A percentile compares a stretch with the other conserved stretches of the same genome.
Evolutionary conservation across 1,140 invertebrate genomes (phyloP).

Genomic region (Apis mellifera): DNA sequence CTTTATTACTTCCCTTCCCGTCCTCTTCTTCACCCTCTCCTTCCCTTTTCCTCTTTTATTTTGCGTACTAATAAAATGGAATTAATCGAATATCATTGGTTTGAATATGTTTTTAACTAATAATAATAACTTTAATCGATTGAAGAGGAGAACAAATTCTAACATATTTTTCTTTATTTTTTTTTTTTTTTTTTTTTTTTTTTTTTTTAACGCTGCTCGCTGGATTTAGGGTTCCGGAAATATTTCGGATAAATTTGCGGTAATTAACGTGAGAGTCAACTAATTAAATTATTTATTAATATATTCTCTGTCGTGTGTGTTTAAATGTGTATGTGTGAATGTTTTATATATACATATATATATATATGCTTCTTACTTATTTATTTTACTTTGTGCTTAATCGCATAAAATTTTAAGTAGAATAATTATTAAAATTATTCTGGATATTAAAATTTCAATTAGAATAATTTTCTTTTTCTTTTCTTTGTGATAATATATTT

Average conservation of each 20-base stretch:
- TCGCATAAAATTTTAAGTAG: not conserved
- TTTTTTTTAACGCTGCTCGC: conserved; percentile 61
- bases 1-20: not conserved
- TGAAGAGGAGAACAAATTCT: not conserved
- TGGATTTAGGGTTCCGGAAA: conserved; percentile 73
- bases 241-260: conserved; percentile 78
- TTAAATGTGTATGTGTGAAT: not conserved
- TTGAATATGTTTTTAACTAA: conserved; percentile 1
- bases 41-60: not conserved
- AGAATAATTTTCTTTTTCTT: not conserved
- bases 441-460: not conserved
- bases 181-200: conserved; percentile 18
- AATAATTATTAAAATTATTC: no score
- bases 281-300: conserved; percentile 50
- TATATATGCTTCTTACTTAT: conserved; percentile 9
- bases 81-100: conserved; percentile 26
- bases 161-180: conserved; percentile 56
- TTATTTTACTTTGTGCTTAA: conserved; percentile 18
- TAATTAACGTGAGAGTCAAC: conserved; percentile 72
- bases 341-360: not conserved
- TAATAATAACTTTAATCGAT: conserved; percentile 9
- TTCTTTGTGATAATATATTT: not conserved
- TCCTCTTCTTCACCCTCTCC: not conserved
- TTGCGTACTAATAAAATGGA: conserved; percentile 55
- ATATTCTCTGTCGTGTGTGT: conserved; percentile 31